Evolutionary conservation across 92 coral and sea anemone genomes (phyloP), one percentile per base, ranked within the genome.

Genomic region (Porites rus): DNA sequence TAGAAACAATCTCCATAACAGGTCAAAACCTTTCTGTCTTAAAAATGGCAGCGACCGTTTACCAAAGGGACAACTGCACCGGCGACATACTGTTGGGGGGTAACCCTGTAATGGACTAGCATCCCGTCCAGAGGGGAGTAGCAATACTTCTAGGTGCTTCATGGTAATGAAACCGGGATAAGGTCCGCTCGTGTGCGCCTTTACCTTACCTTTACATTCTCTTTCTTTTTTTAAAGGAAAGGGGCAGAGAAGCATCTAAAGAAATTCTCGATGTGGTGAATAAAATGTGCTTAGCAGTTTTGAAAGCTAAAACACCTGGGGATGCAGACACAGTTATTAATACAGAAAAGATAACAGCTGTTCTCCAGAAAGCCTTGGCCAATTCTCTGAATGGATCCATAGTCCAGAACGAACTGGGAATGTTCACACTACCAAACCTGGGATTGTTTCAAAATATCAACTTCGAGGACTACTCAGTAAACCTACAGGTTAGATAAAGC

Each of bases 261-360:
- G 9, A 20, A 17, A 62, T 83, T 13, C 20, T 83, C 52, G 6
- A 83, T 25, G 68, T 75, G 6, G 51, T 83, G n/a, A 51, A 74
- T 61, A 75, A 74, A 8, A 83, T 83, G 72, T 75, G 78, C 18
- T 8, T 56, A 8, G 74, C 87, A 1, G 25, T 83, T 11, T 28
- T 83, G 63, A 83, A 21, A 53, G 72, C 65, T 9, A 73, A 83
- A 65, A 59, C 65, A 11, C 79, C 74, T 3, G 87, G 87, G 1
- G 87, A 83, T 21, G 52, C 8, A 14, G 72, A 73, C 74, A 83
- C 87, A 0, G 87, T 83, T 16, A 43, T 83, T 14, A 74, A 83
- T 18, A 73, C 80, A 25, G 50, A 72, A 12, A 16, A 10, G 3
- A 74, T 83, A 19, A 51, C 72, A 73, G 80, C 22, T 17, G 63